phyloP scores from a whole-genome alignment of 2,113 vertebrate species.

The Podarcis cretensis region DNA sequence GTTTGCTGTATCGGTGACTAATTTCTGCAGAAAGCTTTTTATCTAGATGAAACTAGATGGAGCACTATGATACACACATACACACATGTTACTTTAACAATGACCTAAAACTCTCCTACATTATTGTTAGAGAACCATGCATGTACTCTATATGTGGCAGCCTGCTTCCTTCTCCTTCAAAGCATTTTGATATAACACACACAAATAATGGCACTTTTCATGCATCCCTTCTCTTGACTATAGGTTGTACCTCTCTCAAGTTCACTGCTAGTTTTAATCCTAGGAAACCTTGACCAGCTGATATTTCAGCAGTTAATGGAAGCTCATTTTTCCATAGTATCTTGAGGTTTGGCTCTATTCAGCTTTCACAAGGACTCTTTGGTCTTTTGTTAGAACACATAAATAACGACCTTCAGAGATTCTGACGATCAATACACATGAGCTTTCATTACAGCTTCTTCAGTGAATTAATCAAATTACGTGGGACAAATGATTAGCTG shows the following conservation, averaged over 20 bases:
- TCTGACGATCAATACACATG: constrained; percentile 36
- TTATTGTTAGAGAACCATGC: not conserved
- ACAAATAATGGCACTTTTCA: not conserved
- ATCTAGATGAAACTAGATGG: not conserved
- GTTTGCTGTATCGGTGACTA: not conserved
- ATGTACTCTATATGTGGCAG: not conserved
- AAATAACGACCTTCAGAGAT: constrained; percentile 40
- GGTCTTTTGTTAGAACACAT: constrained; percentile 29
- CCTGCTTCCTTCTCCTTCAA: not conserved
- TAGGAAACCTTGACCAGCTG: not conserved
- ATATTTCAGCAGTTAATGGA: constrained; percentile 18
- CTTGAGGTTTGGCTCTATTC: constrained; percentile 31
- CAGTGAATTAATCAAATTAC: constrained; percentile 40
- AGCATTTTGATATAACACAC: not conserved
- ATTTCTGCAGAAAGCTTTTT: not conserved
- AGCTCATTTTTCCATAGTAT: not conserved
- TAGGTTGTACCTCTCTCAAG: not conserved
- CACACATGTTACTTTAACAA: not conserved
- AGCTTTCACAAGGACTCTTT: constrained; percentile 29
- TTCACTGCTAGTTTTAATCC: not conserved
- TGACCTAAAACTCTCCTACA: not conserved
- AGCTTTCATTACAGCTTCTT: constrained; percentile 50
- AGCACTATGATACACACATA: not conserved
- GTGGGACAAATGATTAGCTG: constrained; percentile 37
- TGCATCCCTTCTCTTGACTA: not conserved